A percentile compares a stretch with the other conserved stretches of the same genome.
Conservation (phyloP, 2,113 vertebrate species). For the Octodon degus region DNA sequence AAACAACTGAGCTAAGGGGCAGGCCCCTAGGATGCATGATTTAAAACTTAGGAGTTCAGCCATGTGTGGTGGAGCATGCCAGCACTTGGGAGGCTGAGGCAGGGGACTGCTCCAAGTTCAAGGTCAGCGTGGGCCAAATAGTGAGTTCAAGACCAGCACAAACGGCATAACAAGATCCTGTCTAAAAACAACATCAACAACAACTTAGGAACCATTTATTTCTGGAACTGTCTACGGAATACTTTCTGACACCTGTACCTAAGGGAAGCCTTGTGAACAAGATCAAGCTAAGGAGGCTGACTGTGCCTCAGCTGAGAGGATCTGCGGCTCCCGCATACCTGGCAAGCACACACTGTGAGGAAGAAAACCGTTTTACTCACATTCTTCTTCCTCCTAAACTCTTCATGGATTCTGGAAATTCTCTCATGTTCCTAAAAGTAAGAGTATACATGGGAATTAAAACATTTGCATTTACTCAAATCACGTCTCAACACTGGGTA, state of each 20-base stretch:
- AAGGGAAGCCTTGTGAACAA: neutral
- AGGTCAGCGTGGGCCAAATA: neutral
- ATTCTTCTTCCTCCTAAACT: constrained; percentile 94
- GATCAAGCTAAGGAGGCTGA: neutral
- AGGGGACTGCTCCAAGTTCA: neutral
- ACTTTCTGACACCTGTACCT: neutral
- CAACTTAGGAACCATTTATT: neutral
- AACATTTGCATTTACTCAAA: constrained; percentile 40
- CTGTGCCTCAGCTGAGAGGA: neutral
- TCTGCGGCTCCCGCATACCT: too few species aligned
- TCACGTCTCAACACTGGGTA: neutral
- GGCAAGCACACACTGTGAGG: neutral
- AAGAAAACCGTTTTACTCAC: constrained; percentile 88
- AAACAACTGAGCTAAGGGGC: too few species aligned
- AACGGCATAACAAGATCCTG: neutral
- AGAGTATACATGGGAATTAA: constrained; percentile 49
- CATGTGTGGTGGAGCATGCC: neutral
- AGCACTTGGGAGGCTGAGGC: neutral
- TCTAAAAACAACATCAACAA: neutral
- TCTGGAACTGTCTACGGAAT: neutral
- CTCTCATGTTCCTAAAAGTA: constrained; percentile 93
- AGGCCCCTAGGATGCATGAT: too few species aligned
- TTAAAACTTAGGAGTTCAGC: neutral
- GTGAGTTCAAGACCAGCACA: neutral
- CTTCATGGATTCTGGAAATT: constrained; percentile 90